phyloP scores from a whole-genome alignment of 2,113 vertebrate genomes.

The Pseudolaguvia tuberculata region DNA sequence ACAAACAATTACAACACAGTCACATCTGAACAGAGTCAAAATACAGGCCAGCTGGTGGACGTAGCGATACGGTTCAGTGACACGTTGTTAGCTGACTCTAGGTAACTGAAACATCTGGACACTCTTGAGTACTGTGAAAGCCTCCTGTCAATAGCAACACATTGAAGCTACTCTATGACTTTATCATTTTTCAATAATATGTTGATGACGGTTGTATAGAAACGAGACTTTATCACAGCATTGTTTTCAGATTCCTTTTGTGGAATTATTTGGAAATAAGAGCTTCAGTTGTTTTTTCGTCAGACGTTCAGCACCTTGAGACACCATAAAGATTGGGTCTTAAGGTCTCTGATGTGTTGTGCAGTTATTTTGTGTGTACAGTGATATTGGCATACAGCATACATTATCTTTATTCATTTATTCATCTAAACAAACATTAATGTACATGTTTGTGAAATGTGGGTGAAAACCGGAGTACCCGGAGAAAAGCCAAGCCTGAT shows the following conservation, averaged over 20 bases:
- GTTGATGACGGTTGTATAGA: no score
- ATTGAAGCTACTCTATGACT: background rate
- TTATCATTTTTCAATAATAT: background rate
- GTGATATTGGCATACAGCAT: background rate
- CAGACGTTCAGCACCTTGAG: background rate
- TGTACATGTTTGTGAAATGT: no score
- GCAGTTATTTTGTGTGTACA: no score
- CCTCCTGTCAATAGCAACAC: constrained; percentile 9
- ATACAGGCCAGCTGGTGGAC: constrained; percentile 21
- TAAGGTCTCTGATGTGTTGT: no score
- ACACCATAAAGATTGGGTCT: constrained; percentile 18
- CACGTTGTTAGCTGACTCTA: constrained; percentile 11
- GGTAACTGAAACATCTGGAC: constrained; percentile 33
- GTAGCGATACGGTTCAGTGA: constrained; percentile 30
- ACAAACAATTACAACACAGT: constrained; percentile 1
- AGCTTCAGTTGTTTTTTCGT: background rate
- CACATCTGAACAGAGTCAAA: constrained; percentile 8
- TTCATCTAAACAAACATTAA: no score
- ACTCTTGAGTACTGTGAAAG: background rate
- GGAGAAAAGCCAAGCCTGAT: no score
- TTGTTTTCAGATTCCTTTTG: background rate
- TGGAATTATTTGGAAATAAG: background rate
- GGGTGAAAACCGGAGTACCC: no score
- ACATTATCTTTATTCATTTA: no score
- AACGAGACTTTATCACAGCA: background rate